These are phyloP conservation scores for Laticauda laticaudata DNA, from an alignment of 2,113 vertebrate genomes.

Conservation along the genomic window DNA sequence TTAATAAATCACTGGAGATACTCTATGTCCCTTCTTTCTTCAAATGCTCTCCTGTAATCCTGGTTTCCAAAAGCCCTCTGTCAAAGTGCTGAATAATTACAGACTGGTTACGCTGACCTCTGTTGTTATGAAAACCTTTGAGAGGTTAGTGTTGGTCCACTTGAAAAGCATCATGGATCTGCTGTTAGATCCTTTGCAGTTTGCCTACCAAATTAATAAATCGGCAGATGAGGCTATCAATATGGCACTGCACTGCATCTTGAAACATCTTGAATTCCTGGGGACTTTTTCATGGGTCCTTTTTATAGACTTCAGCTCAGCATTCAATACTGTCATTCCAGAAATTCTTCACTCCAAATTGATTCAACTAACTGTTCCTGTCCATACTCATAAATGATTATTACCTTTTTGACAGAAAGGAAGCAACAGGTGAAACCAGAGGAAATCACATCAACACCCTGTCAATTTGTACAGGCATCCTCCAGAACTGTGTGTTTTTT, in stretches of 20 bases:
- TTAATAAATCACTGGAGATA: not conserved
- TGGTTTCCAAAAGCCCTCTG: not conserved
- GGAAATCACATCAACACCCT: not conserved
- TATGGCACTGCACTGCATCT: not conserved
- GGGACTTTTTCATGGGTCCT: not conserved
- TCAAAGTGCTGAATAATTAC: not conserved
- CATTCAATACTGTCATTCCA: not conserved
- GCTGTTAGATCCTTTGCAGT: not conserved
- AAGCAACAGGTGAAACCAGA: not conserved
- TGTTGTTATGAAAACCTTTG: not conserved
- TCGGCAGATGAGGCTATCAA: not conserved
- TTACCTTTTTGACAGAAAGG: not conserved
- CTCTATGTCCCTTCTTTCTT: not conserved
- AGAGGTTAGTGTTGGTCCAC: not conserved
- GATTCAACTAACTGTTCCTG: not conserved
- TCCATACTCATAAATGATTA: not conserved
- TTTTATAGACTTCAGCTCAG: not conserved
- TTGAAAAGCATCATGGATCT: not conserved
- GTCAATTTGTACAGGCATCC: not conserved
- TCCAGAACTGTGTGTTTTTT: not conserved
- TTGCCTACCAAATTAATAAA: not conserved
- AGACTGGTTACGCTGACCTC: not conserved
- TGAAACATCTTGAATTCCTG: not conserved
- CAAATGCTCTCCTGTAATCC: not conserved
- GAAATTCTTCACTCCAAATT: not conserved